A percentile compares a stretch with the other conserved stretches of the same genome.
phyloP scores from a whole-genome alignment of 2,113 vertebrate species.

The Forbesichthys papilliferus region DNA sequence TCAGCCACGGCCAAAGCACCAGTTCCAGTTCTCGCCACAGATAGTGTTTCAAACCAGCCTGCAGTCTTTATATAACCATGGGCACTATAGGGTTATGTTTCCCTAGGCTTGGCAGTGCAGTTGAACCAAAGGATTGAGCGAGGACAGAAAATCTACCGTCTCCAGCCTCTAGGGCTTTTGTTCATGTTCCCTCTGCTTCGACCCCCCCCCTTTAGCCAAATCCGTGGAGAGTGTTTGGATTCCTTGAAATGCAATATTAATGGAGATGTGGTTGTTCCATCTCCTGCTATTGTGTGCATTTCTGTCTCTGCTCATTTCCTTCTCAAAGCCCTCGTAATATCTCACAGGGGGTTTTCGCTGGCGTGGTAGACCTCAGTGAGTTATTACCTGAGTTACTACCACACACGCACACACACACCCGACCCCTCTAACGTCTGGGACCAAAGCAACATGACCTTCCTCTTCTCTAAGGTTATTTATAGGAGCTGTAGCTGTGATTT shows the following conservation, averaged over 20 bases:
- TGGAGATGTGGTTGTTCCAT: conserved; percentile 62
- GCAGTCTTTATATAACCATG: conserved; percentile 62
- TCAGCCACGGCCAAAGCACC: conserved; percentile 66
- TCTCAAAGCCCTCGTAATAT: conserved; percentile 69
- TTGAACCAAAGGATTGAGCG: conserved; percentile 44
- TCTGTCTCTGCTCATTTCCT: conserved; percentile 72
- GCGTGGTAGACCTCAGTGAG: conserved; percentile 56
- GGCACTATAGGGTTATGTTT: conserved; percentile 44
- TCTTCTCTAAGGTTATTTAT: too few species aligned
- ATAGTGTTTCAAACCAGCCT: conserved; percentile 70
- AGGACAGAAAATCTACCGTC: conserved; percentile 64
- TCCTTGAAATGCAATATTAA: conserved; percentile 73
- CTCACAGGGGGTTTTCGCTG: conserved; percentile 66
- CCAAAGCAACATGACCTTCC: conserved; percentile 29
- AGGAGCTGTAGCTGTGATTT: too few species aligned
- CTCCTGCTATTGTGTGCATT: conserved; percentile 65
- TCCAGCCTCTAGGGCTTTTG: conserved; percentile 26
- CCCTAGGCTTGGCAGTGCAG: conserved; percentile 53
- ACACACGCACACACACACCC: conserved; percentile 9
- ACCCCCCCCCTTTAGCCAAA: conserved; percentile 10
- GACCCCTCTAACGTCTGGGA: conserved; percentile 40
- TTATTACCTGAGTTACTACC: conserved; percentile 52
- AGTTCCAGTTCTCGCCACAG: conserved; percentile 65
- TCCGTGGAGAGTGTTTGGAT: conserved; percentile 63
- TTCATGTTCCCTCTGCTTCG: conserved; percentile 14